phyloP scores from a whole-genome alignment of 2,113 vertebrate species.

The Prionailurus bengalensis region DNA sequence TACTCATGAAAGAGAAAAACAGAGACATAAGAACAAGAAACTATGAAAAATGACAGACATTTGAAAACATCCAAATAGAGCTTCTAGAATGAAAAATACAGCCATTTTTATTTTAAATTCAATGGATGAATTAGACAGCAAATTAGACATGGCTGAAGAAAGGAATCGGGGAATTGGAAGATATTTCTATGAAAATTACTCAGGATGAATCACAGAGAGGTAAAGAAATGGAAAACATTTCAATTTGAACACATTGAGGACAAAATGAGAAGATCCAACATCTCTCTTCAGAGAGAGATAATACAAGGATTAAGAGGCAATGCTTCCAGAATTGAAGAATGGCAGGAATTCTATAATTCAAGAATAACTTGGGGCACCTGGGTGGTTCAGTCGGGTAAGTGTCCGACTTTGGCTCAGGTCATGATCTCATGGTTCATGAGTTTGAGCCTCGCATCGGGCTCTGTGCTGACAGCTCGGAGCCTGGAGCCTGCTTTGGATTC shows the following conservation, averaged over 20 bases:
- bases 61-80: not conserved
- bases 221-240: conserved; percentile 30
- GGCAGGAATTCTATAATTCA: not conserved
- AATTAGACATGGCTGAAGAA: conserved; percentile 36
- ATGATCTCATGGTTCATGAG: too few species aligned
- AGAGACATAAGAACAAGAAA: conserved; percentile 14
- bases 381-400: too few species aligned
- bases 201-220: not conserved
- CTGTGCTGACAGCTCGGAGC: too few species aligned
- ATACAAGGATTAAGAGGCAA: not conserved
- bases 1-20: not conserved
- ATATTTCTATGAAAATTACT: conserved; percentile 27
- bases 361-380: not conserved
- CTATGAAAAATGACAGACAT: not conserved
- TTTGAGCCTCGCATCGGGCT: too few species aligned
- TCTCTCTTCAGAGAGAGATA: not conserved
- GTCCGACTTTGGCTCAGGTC: too few species aligned
- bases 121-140: not conserved
- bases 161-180: not conserved
- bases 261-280: not conserved
- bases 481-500: too few species aligned
- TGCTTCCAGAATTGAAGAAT: not conserved
- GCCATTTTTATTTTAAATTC: not conserved
- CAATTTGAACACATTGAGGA: not conserved
- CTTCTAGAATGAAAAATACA: conserved; percentile 6